These are phyloP conservation scores for Xenotilapia caudafasciata DNA, from an alignment of 2,113 vertebrate genomes.

Conservation along the genomic window DNA sequence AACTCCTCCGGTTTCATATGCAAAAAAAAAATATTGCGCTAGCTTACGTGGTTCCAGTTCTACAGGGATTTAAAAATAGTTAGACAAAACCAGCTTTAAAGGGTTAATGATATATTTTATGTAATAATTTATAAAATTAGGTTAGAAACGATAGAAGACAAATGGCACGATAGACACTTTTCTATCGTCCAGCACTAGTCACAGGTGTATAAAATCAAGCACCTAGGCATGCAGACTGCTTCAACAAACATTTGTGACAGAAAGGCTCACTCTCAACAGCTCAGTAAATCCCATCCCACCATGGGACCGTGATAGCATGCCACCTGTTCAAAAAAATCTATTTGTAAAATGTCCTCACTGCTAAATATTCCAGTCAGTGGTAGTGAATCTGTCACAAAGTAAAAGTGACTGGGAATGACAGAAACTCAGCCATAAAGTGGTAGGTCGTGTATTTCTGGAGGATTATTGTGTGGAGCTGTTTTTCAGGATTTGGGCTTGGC, in stretches of 20 bases:
- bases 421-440: neutral
- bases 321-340: neutral
- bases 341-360: neutral
- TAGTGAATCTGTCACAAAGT: neutral
- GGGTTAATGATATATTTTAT: neutral
- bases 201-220: neutral
- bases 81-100: accelerated
- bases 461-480: neutral
- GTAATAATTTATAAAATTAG: neutral
- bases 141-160: neutral
- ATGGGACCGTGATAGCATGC: neutral
- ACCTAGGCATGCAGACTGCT: neutral
- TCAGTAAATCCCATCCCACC: neutral
- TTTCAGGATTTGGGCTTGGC: neutral
- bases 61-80: too few relatives aligned
- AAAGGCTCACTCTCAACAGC: neutral
- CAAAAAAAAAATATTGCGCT: accelerated
- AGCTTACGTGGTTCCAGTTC: accelerated
- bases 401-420: neutral
- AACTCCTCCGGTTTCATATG: too few relatives aligned
- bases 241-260: neutral
- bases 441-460: neutral
- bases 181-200: accelerated
- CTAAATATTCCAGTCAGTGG: neutral
- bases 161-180: neutral